A percentile compares a stretch with the other conserved stretches of the same genome.
These are phyloP conservation scores for Nautilus pompilius DNA, from an alignment of 1,140 invertebrate species.

Conservation along the genomic window DNA sequence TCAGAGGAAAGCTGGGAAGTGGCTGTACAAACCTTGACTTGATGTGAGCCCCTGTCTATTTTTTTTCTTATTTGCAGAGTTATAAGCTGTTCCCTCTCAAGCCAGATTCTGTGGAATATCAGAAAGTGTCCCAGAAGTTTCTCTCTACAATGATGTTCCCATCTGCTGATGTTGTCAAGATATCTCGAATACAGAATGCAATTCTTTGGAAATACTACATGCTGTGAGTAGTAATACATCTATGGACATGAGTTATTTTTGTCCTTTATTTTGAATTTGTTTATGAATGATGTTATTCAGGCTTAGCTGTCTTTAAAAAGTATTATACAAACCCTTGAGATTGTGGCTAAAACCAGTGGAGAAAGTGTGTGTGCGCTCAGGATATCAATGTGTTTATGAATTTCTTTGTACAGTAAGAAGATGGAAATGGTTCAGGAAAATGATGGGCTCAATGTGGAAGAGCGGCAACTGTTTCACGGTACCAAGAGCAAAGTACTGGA, in stretches of 20 bases:
- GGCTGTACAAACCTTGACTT: no score
- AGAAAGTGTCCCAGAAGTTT: conserved; percentile 30
- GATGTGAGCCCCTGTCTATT: no score
- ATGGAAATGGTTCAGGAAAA: conserved; percentile 42
- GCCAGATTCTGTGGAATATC: conserved; percentile 32
- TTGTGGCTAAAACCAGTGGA: neutral
- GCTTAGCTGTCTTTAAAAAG: neutral
- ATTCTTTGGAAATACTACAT: conserved; percentile 38
- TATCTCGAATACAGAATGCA: conserved; percentile 37
- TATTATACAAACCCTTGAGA: neutral
- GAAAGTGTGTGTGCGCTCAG: neutral
- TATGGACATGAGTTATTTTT: no score
- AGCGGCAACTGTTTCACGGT: conserved; percentile 44
- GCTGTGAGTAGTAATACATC: conserved; percentile 35
- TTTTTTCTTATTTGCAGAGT: conserved; percentile 7
- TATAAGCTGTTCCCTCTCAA: conserved; percentile 23
- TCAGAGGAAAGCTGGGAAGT: no score
- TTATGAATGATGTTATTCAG: neutral
- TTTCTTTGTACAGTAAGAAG: conserved; percentile 26
- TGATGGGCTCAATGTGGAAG: conserved; percentile 27
- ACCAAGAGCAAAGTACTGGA: conserved; percentile 33
- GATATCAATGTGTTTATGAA: neutral
- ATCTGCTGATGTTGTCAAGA: conserved; percentile 27
- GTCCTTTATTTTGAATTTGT: no score
- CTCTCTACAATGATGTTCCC: conserved; percentile 24